Percentiles rank a stretch among this genome's conserved stretches.
These are phyloP conservation scores for Notodonta dromedarius DNA, from an alignment of 2,888 invertebrate genomes.

Conservation along the genomic window DNA sequence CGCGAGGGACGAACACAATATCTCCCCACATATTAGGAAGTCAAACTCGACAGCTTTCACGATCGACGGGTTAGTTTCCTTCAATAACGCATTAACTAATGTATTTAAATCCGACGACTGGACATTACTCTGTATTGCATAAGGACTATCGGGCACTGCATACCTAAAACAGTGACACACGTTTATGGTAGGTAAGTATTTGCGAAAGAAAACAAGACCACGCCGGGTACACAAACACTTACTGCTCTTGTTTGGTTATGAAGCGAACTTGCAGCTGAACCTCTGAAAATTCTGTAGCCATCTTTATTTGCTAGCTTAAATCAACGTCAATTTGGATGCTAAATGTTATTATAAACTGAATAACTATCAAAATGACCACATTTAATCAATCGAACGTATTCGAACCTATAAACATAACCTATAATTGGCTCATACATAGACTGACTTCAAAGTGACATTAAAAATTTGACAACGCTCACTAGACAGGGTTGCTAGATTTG, in stretches of 20 bases:
- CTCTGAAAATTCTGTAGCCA: constrained; percentile 62
- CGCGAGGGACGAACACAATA: constrained; percentile 88
- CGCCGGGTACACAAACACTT: constrained; percentile 66
- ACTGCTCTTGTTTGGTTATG: constrained; percentile 92
- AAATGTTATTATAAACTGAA: no score
- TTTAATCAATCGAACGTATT: no score
- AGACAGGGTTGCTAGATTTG: no score
- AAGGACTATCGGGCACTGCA: constrained; percentile 93
- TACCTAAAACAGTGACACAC: constrained; percentile 82
- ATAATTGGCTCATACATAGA: no score
- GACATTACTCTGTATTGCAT: constrained; percentile 91
- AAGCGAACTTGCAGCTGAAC: constrained; percentile 91
- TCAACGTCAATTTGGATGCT: not conserved
- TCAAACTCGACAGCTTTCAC: constrained; percentile 89
- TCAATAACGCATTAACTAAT: constrained; percentile 91
- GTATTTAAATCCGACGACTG: constrained; percentile 89
- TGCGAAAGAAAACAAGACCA: constrained; percentile 14
- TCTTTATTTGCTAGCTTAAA: constrained; percentile 25
- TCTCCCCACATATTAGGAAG: constrained; percentile 93
- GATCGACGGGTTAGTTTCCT: constrained; percentile 74
- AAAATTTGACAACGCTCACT: no score
- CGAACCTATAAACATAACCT: no score
- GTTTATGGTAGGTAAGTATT: not conserved
- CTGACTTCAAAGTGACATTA: no score
- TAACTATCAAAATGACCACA: no score